Evolutionary conservation across 1,140 invertebrate species (phyloP).

Genomic region (Papilio aristodemus): DNA sequence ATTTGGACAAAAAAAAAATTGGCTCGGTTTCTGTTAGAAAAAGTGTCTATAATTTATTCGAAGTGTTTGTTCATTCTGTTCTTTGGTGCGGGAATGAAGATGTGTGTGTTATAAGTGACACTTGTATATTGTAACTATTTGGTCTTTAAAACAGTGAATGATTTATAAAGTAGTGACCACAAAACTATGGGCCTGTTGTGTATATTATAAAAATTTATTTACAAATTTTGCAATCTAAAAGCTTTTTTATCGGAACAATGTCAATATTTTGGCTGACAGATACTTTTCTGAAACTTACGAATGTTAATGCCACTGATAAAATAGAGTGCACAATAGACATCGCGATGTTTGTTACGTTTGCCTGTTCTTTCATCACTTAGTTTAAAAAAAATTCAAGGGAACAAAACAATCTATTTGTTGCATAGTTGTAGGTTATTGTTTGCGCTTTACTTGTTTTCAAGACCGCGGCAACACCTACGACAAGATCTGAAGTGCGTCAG

Average conservation of each 20-base stretch:
- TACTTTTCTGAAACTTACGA: neutral
- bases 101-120: neutral
- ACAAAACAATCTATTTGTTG: constrained; percentile 24
- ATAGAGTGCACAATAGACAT: neutral
- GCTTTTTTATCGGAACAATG: too few relatives aligned
- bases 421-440: constrained; percentile 7
- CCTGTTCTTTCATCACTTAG: constrained; percentile 1
- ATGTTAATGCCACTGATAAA: neutral
- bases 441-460: constrained; percentile 6
- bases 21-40: constrained; percentile 53
- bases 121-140: constrained; percentile 1
- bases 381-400: constrained; percentile 4
- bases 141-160: neutral
- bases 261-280: neutral
- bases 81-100: constrained; percentile 2
- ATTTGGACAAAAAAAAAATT: constrained; percentile 61
- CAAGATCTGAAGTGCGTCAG: neutral
- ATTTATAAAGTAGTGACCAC: neutral
- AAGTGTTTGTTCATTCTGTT: constrained; percentile 18
- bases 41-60: constrained; percentile 47
- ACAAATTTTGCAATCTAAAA: too few relatives aligned
- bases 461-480: constrained; percentile 3
- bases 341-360: neutral
- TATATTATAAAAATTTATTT: too few relatives aligned
- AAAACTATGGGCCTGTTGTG: neutral